A percentile compares a stretch with the other conserved stretches of the same genome.
Conservation (phyloP, 2,888 invertebrate genomes). For the Acronicta psi region DNA sequence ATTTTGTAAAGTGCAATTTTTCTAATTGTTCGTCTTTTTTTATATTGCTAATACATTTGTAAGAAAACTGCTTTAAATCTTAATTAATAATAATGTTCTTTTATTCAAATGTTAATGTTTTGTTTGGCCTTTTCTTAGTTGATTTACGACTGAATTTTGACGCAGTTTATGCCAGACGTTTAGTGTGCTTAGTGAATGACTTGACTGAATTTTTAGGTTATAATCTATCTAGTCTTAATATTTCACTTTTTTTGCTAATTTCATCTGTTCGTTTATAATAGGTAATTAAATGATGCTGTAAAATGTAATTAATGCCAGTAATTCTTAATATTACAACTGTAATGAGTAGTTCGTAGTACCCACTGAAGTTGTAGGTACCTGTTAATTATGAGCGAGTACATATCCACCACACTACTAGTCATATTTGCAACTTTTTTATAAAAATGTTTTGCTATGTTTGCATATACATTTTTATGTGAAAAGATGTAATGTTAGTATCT, state of each 20-base stretch:
- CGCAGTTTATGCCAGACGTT: constrained; percentile 53
- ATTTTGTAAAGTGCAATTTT: constrained; percentile 57
- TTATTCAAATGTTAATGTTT: constrained; percentile 29
- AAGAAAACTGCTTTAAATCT: constrained; percentile 43
- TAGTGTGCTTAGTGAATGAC: constrained; percentile 71
- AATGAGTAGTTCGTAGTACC: constrained; percentile 64
- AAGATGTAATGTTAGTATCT: constrained; percentile 55
- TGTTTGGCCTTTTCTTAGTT: constrained; percentile 23
- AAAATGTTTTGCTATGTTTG: constrained; percentile 41
- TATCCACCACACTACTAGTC: constrained; percentile 80
- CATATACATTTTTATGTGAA: constrained; percentile 46
- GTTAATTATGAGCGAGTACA: constrained; percentile 71
- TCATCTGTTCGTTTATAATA: constrained; percentile 59
- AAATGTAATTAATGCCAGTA: constrained; percentile 52
- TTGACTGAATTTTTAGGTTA: constrained; percentile 82
- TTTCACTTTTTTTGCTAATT: constrained; percentile 59
- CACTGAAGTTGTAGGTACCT: constrained; percentile 54
- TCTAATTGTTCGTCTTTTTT: constrained; percentile 46
- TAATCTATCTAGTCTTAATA: constrained; percentile 78
- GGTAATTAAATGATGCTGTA: constrained; percentile 48
- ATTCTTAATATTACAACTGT: constrained; percentile 61
- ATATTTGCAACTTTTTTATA: constrained; percentile 53
- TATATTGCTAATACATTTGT: constrained; percentile 47
- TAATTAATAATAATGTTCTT: constrained; percentile 19
- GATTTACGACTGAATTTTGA: constrained; percentile 26